phyloP scores from a whole-genome alignment of 2,888 invertebrate species.

The Meganola albula region DNA sequence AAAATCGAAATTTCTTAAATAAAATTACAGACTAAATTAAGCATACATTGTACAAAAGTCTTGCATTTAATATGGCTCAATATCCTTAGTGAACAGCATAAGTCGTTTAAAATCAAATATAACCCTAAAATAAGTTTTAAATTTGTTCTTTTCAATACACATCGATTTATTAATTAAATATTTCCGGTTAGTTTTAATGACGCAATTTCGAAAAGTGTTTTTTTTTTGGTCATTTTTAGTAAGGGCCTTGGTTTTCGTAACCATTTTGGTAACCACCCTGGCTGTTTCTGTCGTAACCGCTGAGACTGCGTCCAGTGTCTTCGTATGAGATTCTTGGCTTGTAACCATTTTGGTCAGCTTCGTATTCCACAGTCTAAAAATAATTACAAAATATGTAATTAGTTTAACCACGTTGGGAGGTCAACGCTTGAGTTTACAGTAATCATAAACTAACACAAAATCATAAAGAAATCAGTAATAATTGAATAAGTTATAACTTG shows the following conservation, averaged over 20 bases:
- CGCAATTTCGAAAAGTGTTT: too few species aligned
- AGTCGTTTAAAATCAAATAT: conserved; percentile 29
- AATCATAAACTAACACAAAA: too few species aligned
- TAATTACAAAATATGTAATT: conserved; percentile 1
- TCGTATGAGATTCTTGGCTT: conserved; percentile 82
- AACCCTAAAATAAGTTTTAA: not conserved
- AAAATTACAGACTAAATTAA: conserved; percentile 12
- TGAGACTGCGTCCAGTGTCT: conserved; percentile 61
- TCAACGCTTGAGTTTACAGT: too few species aligned
- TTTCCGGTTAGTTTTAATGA: too few species aligned
- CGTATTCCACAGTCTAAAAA: conserved; percentile 81
- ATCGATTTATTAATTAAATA: too few species aligned
- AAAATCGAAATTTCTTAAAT: not conserved
- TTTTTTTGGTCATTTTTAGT: conserved; percentile 30
- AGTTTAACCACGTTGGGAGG: too few species aligned
- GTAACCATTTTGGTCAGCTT: conserved; percentile 82
- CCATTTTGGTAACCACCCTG: conserved; percentile 30
- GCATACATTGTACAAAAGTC: conserved; percentile 31
- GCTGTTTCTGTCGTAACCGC: conserved; percentile 37
- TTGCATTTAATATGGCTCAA: conserved; percentile 35
- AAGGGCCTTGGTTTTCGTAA: conserved; percentile 32
- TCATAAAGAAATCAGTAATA: too few species aligned
- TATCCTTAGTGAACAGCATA: conserved; percentile 41
- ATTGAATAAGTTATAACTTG: not conserved
- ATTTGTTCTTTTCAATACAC: not conserved